Base-by-base conservation (phyloP, 2,113 vertebrate genomes). In the Neomonachus schauinslandi region DNA sequence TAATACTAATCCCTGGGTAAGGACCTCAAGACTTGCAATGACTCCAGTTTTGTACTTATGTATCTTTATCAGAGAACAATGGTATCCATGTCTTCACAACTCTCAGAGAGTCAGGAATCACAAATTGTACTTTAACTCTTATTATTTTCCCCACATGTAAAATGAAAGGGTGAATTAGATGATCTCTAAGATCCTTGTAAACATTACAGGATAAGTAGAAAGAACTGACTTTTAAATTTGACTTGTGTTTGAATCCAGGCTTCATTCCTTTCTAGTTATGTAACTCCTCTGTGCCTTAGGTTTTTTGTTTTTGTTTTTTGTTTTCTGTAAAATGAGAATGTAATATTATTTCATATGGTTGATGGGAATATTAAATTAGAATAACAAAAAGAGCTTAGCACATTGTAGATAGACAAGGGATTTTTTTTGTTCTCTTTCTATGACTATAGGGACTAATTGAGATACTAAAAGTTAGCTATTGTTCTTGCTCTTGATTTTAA, bases 81-180 rank as follows among this genome's bases (percentile, higher is more conserved):
- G 46, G 11, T 90, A 31, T 49, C 46, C 39, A 7, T 28, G 12
- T 82, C 76, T 74, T 74, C 33, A 28, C 61, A 88, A 76, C 49
- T 57, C 2, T 88, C 65, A 59, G 72, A 95, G 90, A 94, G 95
- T 98, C 79, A 51, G 88, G 82, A 98, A 95, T 98, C 98, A 97
- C 97, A 98, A 97, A 46, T 98, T 96, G 89, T 97, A 61, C 59
- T 84, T 84, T 84, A 76, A 81, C 24, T 72, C 39, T 36, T 67
- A 39, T 39, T 86, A 36, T 42, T 94, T 59, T 87, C 9, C 39
- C 39, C 14, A 16, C 39, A 11, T 57, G 49, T 21, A 33, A 91
- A 92, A 87, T 31, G 4, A 76, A 94, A 87, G 7, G 21, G 82
- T n/a, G 13, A 82, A 51, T 11, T 69, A 19, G 42, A 46, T 28